Conservation (phyloP, 2,888 invertebrate species). For the Tetranychus truncatus region DNA sequence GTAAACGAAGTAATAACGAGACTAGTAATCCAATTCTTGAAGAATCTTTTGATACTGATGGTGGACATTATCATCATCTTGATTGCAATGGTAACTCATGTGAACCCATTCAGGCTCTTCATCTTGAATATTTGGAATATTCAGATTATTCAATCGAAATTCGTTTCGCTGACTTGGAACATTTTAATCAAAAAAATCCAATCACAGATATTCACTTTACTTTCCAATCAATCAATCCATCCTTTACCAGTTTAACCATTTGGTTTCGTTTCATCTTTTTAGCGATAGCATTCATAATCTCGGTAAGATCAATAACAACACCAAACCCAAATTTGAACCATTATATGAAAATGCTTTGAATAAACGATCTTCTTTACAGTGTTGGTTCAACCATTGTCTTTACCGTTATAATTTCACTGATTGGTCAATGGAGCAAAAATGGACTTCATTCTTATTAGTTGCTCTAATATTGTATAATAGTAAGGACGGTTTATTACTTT, state of each 20-base stretch:
- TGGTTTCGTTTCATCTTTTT: conserved; percentile 91
- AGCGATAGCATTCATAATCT: conserved; percentile 60
- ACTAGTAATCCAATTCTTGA: neutral
- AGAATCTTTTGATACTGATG: conserved; percentile 3
- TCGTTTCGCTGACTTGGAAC: conserved; percentile 16
- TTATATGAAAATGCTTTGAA: neutral
- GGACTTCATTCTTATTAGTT: conserved; percentile 73
- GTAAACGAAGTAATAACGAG: conserved; percentile 49
- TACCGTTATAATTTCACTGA: conserved; percentile 68
- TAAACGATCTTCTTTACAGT: conserved; percentile 40
- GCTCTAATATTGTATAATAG: conserved; percentile 75
- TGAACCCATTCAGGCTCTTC: conserved; percentile 21
- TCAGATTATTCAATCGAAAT: conserved; percentile 17
- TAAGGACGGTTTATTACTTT: conserved; percentile 37
- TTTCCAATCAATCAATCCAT: conserved; percentile 45
- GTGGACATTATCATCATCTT: conserved; percentile 16
- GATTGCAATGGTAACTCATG: conserved; percentile 19
- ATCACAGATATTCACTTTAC: conserved; percentile 36
- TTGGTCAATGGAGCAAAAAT: conserved; percentile 95
- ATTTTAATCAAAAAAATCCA: conserved; percentile 39
- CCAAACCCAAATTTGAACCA: neutral
- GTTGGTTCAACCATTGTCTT: conserved; percentile 75
- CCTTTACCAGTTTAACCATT: conserved; percentile 88
- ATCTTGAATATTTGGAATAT: conserved; percentile 19
- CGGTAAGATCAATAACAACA: conserved; percentile 42